Conservation (phyloP, 2,113 vertebrate genomes). For the Pagrus major region DNA sequence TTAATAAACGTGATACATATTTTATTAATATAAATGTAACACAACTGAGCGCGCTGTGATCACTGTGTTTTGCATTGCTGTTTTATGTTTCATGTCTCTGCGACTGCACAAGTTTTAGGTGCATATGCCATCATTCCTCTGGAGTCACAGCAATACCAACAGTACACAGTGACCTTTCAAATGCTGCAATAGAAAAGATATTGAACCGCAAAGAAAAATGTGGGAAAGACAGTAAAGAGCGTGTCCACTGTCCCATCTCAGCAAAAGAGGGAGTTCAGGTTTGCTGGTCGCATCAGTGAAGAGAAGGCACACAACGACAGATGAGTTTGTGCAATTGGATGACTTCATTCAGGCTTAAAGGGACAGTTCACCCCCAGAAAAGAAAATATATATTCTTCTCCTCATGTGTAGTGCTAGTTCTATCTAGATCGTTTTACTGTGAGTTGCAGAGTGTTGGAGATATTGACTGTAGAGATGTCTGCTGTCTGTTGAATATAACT, state of each 20-base stretch:
- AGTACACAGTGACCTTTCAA: constrained; percentile 47
- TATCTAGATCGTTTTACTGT: no score
- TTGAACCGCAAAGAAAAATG: constrained; percentile 29
- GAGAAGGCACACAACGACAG: constrained; percentile 22
- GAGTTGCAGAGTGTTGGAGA: no score
- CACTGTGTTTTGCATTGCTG: background rate
- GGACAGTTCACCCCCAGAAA: no score
- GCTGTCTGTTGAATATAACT: no score
- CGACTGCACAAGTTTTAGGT: constrained; percentile 1
- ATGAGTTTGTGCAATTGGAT: constrained; percentile 34
- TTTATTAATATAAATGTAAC: constrained; percentile 28
- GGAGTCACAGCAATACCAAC: constrained; percentile 11
- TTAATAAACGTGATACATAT: constrained; percentile 31
- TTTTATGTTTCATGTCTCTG: constrained; percentile 18
- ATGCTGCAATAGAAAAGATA: constrained; percentile 38
- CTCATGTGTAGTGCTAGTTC: no score
- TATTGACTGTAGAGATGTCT: no score
- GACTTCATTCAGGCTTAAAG: constrained; percentile 31
- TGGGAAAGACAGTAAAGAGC: background rate
- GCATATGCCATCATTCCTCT: constrained; percentile 19
- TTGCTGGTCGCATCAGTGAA: constrained; percentile 24
- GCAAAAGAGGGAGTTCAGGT: constrained; percentile 29
- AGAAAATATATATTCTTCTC: no score
- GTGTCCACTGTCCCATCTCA: constrained; percentile 6
- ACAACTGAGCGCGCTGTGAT: background rate